Percentiles rank a stretch among this genome's conserved stretches.
phyloP scores from a whole-genome alignment of 1,140 invertebrate species.

The Amyelois transitella region DNA sequence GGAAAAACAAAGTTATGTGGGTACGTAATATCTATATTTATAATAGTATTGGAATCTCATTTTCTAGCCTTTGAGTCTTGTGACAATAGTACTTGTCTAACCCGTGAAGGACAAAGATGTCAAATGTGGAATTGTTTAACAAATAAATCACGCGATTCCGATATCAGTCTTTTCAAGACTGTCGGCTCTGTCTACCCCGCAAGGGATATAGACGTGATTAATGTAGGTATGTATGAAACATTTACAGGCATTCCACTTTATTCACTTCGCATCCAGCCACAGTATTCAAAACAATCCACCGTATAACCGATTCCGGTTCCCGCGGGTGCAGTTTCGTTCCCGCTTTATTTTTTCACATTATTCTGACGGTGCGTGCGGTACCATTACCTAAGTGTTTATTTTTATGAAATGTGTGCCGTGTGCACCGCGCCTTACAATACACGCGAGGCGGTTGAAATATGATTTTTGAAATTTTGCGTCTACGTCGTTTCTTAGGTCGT shows the following conservation, averaged over 20 bases:
- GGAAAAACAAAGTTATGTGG: too few relatives aligned
- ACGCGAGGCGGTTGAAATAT: slow-evolving; percentile 17
- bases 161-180: too few relatives aligned
- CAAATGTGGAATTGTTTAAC: too few relatives aligned
- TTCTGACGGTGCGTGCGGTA: slow-evolving; percentile 33
- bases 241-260: background rate
- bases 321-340: slow-evolving; percentile 45
- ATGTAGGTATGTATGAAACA: too few relatives aligned
- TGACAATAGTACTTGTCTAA: too few relatives aligned
- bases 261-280: slow-evolving; percentile 8
- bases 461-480: slow-evolving; percentile 15
- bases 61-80: too few relatives aligned
- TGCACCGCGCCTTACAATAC: slow-evolving; percentile 25
- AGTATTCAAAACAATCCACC: slow-evolving; percentile 57
- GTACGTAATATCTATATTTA: too few relatives aligned
- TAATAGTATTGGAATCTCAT: too few relatives aligned
- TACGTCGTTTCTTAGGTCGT: background rate
- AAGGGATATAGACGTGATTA: too few relatives aligned
- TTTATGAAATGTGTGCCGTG: slow-evolving; percentile 42
- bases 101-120: too few relatives aligned
- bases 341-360: slow-evolving; percentile 60
- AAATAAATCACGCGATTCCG: too few relatives aligned
- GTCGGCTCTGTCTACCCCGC: too few relatives aligned
- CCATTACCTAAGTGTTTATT: slow-evolving; percentile 67
- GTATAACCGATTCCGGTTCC: slow-evolving; percentile 44